Evolutionary conservation across 1,140 invertebrate species (phyloP), one percentile per base, ranked within the genome.

Genomic region (Limonius californicus): DNA sequence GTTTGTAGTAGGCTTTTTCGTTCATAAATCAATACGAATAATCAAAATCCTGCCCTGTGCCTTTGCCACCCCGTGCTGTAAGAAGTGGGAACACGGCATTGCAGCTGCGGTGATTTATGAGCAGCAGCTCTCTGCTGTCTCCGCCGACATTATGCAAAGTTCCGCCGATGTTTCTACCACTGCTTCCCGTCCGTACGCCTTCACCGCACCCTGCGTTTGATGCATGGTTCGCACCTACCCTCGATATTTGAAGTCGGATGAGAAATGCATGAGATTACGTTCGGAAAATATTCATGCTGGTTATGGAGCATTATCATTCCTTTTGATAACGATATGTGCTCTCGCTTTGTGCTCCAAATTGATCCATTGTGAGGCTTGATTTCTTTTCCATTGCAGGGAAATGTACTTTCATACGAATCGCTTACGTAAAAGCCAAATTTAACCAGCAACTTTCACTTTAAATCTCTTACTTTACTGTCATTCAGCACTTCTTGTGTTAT

Each of bases 111-210:
- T 74, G 72, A 74, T 74, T 74, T 74, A 74, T 73, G 66, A 65
- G 61, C 64, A 67, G 67, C 72, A 73, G 70, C 66, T 67, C 67
- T 68, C 63, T 59, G 69, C 70, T 73, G 72, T 74, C 73, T 74
- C 69, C 73, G 68, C 62, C 66, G 70, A 74, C 73, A 74, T 74
- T 74, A 74, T 74, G 73, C 73, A 74, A 74, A 74, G 73, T 74
- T 73, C 68, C 69, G 64, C 61, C 68, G 73, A 73, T 69, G 69
- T 74, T 74, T 74, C 73, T 70, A 68, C 67, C 63, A 68, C 69
- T 72, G 63, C 65, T 63, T 61, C 55, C 61, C 61, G 62, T 55
- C 66, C 64, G 45, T 50, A 50, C 45, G 45, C 45, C 12, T 50
- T 50, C 45, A 19, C 45, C 45, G 45, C 45, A 50, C 45, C 16